These are phyloP conservation scores for Drosophila kohkoa DNA, from an alignment of 1,140 invertebrate genomes.

Conservation along the genomic window DNA sequence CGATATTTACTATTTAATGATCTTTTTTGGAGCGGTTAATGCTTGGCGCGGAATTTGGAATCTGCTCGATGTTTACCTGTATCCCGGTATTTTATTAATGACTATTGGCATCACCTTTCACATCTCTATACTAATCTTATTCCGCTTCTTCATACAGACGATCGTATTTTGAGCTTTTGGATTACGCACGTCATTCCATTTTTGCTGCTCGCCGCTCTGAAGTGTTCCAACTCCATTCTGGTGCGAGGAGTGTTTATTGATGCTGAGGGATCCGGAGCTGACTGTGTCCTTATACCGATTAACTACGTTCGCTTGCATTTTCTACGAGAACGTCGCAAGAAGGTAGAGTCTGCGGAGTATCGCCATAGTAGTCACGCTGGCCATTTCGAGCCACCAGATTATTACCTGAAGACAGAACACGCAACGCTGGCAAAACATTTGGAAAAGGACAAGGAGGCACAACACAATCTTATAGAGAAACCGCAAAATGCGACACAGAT, in stretches of 20 bases:
- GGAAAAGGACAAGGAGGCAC: slow-evolving; percentile 76
- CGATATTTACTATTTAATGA: slow-evolving; percentile 91
- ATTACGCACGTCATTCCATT: slow-evolving; percentile 90
- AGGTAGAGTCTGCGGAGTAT: slow-evolving; percentile 54
- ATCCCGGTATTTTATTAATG: slow-evolving; percentile 86
- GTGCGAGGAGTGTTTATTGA: slow-evolving; percentile 94
- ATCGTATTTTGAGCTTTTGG: slow-evolving; percentile 91
- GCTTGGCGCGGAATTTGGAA: slow-evolving; percentile 95
- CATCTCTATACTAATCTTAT: not conserved
- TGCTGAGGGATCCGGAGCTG: slow-evolving; percentile 91
- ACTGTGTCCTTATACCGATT: slow-evolving; percentile 92
- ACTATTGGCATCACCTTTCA: not conserved
- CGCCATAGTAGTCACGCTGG: not conserved
- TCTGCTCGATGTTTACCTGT: slow-evolving; percentile 91
- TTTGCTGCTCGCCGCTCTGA: slow-evolving; percentile 90
- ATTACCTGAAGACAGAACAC: slow-evolving; percentile 67
- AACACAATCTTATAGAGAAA: slow-evolving; percentile 75
- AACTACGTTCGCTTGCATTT: slow-evolving; percentile 92
- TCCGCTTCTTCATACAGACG: slow-evolving; percentile 85
- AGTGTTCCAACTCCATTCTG: slow-evolving; percentile 93
- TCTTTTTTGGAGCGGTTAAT: slow-evolving; percentile 93
- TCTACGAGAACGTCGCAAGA: slow-evolving; percentile 88
- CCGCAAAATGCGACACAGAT: slow-evolving; percentile 58
- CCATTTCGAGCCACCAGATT: slow-evolving; percentile 48
- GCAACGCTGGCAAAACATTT: slow-evolving; percentile 38